Evolutionary conservation across 2,113 vertebrate species (phyloP).

Genomic region (Smithornis capensis): DNA sequence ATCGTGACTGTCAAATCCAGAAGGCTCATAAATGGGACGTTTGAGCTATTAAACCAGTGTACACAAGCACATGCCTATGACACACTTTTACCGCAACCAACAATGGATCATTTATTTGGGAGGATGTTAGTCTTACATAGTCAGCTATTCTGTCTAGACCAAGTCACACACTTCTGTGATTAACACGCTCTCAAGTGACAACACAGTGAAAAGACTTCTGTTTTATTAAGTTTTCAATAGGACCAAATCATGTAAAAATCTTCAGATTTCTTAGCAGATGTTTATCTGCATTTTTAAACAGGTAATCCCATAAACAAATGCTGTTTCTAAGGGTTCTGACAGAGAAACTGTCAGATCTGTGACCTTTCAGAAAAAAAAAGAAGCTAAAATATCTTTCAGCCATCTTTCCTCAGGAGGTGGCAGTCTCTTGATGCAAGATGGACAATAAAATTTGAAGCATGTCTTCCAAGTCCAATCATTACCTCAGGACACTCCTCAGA

Average conservation of each 20-base stretch:
- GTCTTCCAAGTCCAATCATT: neutral
- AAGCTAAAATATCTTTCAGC: neutral
- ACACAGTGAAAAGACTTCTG: neutral
- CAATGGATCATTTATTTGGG: neutral
- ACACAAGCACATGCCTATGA: neutral
- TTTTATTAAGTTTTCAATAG: neutral
- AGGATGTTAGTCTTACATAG: neutral
- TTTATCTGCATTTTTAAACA: neutral
- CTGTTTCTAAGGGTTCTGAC: neutral
- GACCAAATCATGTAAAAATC: neutral
- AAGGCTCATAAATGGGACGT: neutral
- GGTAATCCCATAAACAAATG: neutral
- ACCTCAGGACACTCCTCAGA: rapidly evolving
- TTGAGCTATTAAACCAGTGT: neutral
- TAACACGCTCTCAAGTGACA: neutral
- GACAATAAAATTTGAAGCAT: neutral
- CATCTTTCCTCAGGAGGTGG: neutral
- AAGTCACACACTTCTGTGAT: neutral
- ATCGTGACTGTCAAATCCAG: neutral
- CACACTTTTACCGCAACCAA: neutral
- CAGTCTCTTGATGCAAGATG: rapidly evolving
- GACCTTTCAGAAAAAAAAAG: neutral
- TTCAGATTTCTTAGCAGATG: neutral
- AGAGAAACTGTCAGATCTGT: neutral
- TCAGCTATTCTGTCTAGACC: neutral